Conservation (phyloP, 2,113 vertebrate species). For the Rhinogobius similis region DNA sequence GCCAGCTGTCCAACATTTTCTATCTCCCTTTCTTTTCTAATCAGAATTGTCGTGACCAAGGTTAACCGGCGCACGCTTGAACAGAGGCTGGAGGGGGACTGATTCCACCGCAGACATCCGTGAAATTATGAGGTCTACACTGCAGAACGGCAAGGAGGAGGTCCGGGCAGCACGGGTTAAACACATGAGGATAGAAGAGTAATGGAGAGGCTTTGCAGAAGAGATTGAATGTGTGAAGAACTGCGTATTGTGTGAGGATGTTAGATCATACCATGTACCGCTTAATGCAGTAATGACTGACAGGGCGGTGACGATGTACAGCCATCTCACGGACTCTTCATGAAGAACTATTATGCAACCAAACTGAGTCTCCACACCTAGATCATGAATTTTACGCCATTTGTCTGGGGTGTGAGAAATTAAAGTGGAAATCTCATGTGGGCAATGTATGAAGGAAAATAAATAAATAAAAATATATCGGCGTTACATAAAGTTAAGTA, state of each 20-base stretch:
- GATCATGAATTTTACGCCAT: too few relatives aligned
- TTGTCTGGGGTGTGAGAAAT: too few relatives aligned
- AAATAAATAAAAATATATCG: too few relatives aligned
- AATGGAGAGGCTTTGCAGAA: not conserved
- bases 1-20: slow-evolving; percentile 4
- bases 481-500: too few relatives aligned
- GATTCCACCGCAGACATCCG: slow-evolving; percentile 2
- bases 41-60: slow-evolving; percentile 13
- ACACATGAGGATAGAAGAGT: not conserved
- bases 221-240: not conserved
- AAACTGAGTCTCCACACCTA: too few relatives aligned
- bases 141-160: not conserved
- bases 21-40: slow-evolving; percentile 12
- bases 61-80: not conserved
- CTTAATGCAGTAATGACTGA: not conserved
- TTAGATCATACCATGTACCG: not conserved
- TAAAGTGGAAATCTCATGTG: too few relatives aligned
- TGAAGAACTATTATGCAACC: too few relatives aligned
- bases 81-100: slow-evolving; percentile 1
- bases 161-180: not conserved
- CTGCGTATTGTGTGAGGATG: not conserved
- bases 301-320: too few relatives aligned
- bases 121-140: not conserved
- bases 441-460: too few relatives aligned
- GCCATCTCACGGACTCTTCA: too few relatives aligned